Conservation (phyloP, 2,888 invertebrate genomes). For the Melanargia galathea region DNA sequence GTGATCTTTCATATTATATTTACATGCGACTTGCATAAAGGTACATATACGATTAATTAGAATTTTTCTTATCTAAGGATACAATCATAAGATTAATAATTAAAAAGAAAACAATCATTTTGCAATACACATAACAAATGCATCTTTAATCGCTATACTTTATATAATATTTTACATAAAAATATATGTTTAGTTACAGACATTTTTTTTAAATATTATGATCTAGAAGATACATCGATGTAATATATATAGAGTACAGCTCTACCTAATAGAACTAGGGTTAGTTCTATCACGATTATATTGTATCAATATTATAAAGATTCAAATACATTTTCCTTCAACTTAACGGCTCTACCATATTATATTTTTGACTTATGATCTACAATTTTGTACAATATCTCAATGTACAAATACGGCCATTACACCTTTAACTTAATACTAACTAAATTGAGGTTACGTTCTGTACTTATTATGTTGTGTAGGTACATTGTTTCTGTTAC, state of each 20-base stretch:
- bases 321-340: neutral
- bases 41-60: conserved; percentile 15
- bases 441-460: conserved; percentile 42
- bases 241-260: too few species aligned
- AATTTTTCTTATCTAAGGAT: conserved; percentile 17
- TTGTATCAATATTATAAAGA: too few species aligned
- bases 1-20: conserved; percentile 31
- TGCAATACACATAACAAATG: conserved; percentile 39
- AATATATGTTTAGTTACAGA: conserved; percentile 24
- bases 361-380: conserved; percentile 22
- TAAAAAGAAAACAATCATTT: conserved; percentile 19
- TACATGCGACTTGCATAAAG: conserved; percentile 27
- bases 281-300: too few species aligned
- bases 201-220: too few species aligned
- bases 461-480: conserved; percentile 41
- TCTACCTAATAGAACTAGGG: too few species aligned
- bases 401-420: conserved; percentile 40
- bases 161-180: conserved; percentile 25
- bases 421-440: conserved; percentile 28
- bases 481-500: conserved; percentile 36
- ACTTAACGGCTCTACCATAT: conserved; percentile 25
- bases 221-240: too few species aligned
- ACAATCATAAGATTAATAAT: conserved; percentile 5
- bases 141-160: conserved; percentile 27
- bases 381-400: conserved; percentile 42